Percentiles rank a stretch among this genome's conserved stretches.
These are phyloP conservation scores for Caenorhabditis brenneri DNA, from an alignment of 1,140 invertebrate genomes.

Conservation along the genomic window DNA sequence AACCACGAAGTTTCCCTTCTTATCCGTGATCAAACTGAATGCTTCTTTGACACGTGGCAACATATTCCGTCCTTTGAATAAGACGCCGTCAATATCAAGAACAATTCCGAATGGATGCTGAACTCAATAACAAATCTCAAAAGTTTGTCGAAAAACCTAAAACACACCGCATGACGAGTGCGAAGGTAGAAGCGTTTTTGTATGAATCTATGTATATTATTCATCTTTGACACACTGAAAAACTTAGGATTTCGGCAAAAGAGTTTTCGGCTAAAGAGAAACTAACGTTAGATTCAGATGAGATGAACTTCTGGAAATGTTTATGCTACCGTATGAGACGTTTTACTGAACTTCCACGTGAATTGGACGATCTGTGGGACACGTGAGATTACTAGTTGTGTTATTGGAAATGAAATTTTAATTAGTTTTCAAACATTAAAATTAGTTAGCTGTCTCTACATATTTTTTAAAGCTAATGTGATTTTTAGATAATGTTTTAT, in stretches of 20 bases:
- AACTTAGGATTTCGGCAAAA: neutral
- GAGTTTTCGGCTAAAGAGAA: too few relatives aligned
- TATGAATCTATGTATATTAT: constrained; percentile 24
- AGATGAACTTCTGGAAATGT: neutral
- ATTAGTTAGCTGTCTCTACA: too few relatives aligned
- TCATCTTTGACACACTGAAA: neutral
- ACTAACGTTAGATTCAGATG: neutral
- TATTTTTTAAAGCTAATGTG: too few relatives aligned
- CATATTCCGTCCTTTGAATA: constrained; percentile 77
- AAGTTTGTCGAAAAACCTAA: too few relatives aligned
- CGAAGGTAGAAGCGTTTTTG: constrained; percentile 21
- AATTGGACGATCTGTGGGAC: too few relatives aligned
- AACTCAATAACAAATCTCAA: neutral
- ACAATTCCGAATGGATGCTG: constrained; percentile 72
- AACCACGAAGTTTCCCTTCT: constrained; percentile 51
- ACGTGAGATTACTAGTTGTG: too few relatives aligned
- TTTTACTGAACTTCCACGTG: neutral
- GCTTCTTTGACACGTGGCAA: constrained; percentile 76
- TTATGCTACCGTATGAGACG: too few relatives aligned
- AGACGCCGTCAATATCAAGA: constrained; percentile 80
- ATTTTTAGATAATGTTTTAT: too few relatives aligned
- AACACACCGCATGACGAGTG: neutral
- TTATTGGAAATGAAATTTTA: too few relatives aligned
- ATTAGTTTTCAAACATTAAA: too few relatives aligned
- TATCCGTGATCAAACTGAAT: constrained; percentile 75